Evolutionary conservation across 2,888 invertebrate genomes (phyloP).

Genomic region (Nephrotoma guestfalica): DNA sequence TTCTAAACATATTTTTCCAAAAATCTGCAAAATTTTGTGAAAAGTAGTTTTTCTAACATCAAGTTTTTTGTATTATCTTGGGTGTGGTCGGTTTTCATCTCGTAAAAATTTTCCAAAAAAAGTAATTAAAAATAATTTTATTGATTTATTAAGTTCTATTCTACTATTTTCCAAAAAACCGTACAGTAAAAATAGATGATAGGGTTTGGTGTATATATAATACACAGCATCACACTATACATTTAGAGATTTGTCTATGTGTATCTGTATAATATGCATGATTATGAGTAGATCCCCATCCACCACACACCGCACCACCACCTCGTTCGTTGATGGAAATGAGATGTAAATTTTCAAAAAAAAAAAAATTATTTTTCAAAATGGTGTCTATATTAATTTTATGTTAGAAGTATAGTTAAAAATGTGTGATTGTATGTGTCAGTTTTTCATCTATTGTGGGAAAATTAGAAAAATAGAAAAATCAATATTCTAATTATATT

Average conservation of each 20-base stretch:
- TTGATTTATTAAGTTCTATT: not conserved
- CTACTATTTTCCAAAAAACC: not conserved
- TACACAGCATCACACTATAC: not conserved
- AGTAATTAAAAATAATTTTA: not conserved
- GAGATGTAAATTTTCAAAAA: not conserved
- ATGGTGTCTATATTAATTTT: not conserved
- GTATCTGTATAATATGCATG: not conserved
- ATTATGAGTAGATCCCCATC: not conserved
- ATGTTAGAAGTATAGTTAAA: not conserved
- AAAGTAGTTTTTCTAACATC: not conserved
- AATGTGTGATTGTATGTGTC: not conserved
- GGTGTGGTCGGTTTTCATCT: not conserved
- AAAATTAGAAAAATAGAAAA: not conserved
- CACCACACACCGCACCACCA: not conserved
- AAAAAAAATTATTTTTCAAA: not conserved
- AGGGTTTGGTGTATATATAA: not conserved
- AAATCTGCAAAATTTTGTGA: not conserved
- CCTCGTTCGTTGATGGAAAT: not conserved
- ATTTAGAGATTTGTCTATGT: not conserved
- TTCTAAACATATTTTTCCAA: not conserved
- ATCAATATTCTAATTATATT: not conserved
- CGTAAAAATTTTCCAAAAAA: not conserved
- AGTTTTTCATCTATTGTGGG: not conserved
- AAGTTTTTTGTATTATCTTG: not conserved
- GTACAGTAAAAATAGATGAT: not conserved